Conservation (phyloP, 2,797 vertebrate genomes). For the Rhinophrynus dorsalis region DNA sequence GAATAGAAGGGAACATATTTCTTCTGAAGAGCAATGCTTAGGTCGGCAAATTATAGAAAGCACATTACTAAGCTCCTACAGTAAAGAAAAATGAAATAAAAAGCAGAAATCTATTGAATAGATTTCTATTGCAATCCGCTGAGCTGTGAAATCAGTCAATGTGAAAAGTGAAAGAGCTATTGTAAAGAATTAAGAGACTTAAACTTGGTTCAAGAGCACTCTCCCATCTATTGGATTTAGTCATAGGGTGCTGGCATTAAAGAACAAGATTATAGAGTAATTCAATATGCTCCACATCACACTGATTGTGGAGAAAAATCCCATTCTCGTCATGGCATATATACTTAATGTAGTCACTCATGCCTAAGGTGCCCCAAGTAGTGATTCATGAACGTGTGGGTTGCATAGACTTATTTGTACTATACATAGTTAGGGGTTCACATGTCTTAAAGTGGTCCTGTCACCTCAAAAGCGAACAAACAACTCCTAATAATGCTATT, state of each 20-base stretch:
- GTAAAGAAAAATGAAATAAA: constrained; percentile 39
- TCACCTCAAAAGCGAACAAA: too few species aligned
- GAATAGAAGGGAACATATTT: constrained; percentile 29
- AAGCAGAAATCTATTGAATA: constrained; percentile 39
- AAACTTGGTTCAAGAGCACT: constrained; percentile 33
- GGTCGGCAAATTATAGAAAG: constrained; percentile 44
- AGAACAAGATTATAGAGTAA: constrained; percentile 34
- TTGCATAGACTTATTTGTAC: too few species aligned
- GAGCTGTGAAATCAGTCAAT: constrained; percentile 45
- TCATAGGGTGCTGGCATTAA: constrained; percentile 9
- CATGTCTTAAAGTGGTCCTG: too few species aligned
- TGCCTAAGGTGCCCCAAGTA: background rate
- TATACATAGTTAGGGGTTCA: too few species aligned
- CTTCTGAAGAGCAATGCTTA: constrained; percentile 38
- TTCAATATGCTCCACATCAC: background rate
- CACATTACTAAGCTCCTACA: constrained; percentile 33
- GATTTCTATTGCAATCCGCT: constrained; percentile 36
- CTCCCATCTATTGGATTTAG: constrained; percentile 35
- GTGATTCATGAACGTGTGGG: too few species aligned
- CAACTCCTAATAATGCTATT: too few species aligned
- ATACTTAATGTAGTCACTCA: constrained; percentile 1
- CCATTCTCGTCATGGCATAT: constrained; percentile 5
- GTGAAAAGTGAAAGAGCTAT: constrained; percentile 40
- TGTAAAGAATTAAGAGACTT: constrained; percentile 39
- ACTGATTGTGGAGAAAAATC: constrained; percentile 6